A percentile compares a stretch with the other conserved stretches of the same genome.
Conservation (phyloP, 2,113 vertebrate species). For the Cochlearius cochlearius region DNA sequence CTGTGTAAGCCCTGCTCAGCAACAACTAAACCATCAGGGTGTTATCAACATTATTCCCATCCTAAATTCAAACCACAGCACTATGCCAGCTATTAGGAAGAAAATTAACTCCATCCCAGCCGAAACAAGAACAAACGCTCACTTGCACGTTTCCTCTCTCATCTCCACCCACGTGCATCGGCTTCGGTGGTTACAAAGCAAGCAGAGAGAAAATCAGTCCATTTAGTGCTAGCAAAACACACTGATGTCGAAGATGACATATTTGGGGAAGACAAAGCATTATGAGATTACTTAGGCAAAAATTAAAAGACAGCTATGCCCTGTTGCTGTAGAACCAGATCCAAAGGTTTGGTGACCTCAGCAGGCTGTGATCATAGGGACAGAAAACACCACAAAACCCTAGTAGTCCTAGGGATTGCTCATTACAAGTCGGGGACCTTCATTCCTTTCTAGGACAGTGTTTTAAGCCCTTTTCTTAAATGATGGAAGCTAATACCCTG, state of each 20-base stretch:
- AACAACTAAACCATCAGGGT: not conserved
- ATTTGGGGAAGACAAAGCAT: not conserved
- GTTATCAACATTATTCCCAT: not conserved
- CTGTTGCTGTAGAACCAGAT: not conserved
- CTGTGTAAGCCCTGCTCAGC: not conserved
- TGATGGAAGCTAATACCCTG: not conserved
- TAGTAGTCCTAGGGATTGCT: not conserved
- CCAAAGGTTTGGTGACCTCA: not conserved
- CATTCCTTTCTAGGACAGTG: not conserved
- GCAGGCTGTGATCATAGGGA: not conserved
- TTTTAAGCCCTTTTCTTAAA: not conserved
- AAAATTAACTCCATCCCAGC: not conserved
- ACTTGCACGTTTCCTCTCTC: not conserved
- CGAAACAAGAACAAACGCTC: not conserved
- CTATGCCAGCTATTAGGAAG: not conserved
- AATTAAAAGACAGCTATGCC: not conserved
- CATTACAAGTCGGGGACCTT: not conserved
- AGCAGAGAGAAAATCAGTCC: not conserved
- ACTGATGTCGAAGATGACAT: not conserved
- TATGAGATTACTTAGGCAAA: not conserved
- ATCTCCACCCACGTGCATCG: fast-evolving
- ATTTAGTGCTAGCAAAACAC: fast-evolving
- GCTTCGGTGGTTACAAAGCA: fast-evolving
- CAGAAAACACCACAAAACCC: not conserved
- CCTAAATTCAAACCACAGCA: not conserved